Percentiles rank a stretch among this genome's conserved stretches.
phyloP scores from a whole-genome alignment of 2,888 invertebrate species.

The Drymonia ruficornis region DNA sequence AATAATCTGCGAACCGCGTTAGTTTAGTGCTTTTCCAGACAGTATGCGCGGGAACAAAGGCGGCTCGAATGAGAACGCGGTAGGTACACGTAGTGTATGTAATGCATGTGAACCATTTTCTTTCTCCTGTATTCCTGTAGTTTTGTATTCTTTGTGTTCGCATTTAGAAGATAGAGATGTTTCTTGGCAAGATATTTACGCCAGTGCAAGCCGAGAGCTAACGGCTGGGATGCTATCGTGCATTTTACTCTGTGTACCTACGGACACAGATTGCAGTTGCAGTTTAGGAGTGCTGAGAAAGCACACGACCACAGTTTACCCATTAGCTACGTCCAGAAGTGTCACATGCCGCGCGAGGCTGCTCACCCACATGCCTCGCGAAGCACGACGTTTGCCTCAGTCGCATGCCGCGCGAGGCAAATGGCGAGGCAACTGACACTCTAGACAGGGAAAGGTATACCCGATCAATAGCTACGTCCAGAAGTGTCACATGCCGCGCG shows the following conservation, averaged over 20 bases:
- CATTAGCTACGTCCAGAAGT: too few species aligned
- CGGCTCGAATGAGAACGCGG: slow-evolving; percentile 11
- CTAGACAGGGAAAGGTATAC: too few species aligned
- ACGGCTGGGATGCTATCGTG: neutral
- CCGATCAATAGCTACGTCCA: too few species aligned
- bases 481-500: too few species aligned
- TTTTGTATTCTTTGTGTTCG: slow-evolving; percentile 5
- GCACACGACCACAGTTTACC: neutral
- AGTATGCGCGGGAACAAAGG: slow-evolving; percentile 8
- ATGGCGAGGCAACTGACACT: too few species aligned
- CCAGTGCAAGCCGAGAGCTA: neutral
- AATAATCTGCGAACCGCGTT: slow-evolving; percentile 14
- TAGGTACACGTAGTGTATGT: neutral
- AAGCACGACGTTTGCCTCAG: too few species aligned
- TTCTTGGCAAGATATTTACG: slow-evolving; percentile 4
- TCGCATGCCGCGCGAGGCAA: too few species aligned
- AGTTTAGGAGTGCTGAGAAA: neutral
- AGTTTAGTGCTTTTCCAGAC: slow-evolving; percentile 14
- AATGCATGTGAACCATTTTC: slow-evolving; percentile 5
- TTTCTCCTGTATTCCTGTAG: neutral
- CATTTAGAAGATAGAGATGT: slow-evolving; percentile 3
- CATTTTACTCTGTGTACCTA: neutral
- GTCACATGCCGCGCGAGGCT: too few species aligned
- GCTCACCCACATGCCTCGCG: too few species aligned
- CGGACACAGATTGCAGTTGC: neutral